A percentile compares a stretch with the other conserved stretches of the same genome.
These are phyloP conservation scores for Caenorhabditis plicata DNA, from an alignment of 2,888 invertebrate species.

Conservation along the genomic window DNA sequence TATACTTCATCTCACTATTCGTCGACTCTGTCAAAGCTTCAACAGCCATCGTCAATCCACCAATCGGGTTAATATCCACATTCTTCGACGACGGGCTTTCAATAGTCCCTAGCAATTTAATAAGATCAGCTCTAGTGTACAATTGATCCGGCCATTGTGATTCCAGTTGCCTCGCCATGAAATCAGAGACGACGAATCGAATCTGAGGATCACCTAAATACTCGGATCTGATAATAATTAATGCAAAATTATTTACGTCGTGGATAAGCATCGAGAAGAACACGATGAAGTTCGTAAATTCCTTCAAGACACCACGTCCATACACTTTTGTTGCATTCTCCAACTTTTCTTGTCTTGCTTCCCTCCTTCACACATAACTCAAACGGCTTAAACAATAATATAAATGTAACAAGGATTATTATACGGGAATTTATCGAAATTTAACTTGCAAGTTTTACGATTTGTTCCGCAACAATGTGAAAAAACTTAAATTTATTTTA, in stretches of 20 bases:
- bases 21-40: conserved; percentile 22
- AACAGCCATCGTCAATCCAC: conserved; percentile 21
- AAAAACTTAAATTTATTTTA: too few relatives aligned
- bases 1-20: conserved; percentile 1
- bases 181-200: conserved; percentile 17
- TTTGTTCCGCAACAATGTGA: too few relatives aligned
- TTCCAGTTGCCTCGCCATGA: conserved; percentile 17
- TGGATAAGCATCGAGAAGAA: conserved; percentile 91
- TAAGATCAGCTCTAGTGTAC: conserved; percentile 3
- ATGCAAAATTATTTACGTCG: not conserved
- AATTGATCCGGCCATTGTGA: conserved; percentile 8
- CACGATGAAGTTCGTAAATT: conserved; percentile 90
- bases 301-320: conserved; percentile 97
- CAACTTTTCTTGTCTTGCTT: conserved; percentile 6
- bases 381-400: conserved; percentile 18
- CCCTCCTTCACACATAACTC: conserved; percentile 21
- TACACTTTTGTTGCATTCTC: conserved; percentile 76
- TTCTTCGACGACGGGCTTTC: not conserved
- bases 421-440: too few relatives aligned
- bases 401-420: too few relatives aligned
- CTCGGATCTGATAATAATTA: not conserved
- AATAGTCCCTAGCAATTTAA: conserved; percentile 1
- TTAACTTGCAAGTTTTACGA: too few relatives aligned
- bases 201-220: conserved; percentile 1
- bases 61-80: conserved; percentile 3